Percentiles rank a stretch among this genome's conserved stretches.
These are phyloP conservation scores for Drosophila sturtevanti DNA, from an alignment of 1,140 invertebrate genomes.

Conservation along the genomic window DNA sequence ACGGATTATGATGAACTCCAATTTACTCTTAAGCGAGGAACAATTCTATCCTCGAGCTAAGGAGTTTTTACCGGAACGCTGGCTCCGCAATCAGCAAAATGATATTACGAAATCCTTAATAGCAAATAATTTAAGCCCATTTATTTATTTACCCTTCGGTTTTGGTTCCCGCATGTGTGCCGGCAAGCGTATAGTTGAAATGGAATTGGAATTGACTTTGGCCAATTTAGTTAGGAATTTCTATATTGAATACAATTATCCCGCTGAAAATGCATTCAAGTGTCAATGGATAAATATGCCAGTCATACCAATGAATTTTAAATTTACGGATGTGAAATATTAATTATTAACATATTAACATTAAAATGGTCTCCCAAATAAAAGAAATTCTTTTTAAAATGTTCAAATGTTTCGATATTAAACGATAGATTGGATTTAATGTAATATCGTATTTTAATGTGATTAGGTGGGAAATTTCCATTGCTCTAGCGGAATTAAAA, in stretches of 20 bases:
- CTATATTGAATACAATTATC: slow-evolving; percentile 83
- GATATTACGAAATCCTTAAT: slow-evolving; percentile 41
- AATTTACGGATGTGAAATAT: slow-evolving; percentile 62
- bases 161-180: slow-evolving; percentile 85
- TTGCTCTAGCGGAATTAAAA: not conserved
- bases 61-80: slow-evolving; percentile 85
- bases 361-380: no score
- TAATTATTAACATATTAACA: not conserved
- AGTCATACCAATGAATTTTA: slow-evolving; percentile 61
- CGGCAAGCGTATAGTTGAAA: slow-evolving; percentile 87
- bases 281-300: slow-evolving; percentile 46
- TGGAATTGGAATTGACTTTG: slow-evolving; percentile 87
- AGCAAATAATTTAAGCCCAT: slow-evolving; percentile 83
- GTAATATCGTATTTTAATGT: no score
- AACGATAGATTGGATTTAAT: no score
- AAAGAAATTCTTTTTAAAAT: no score
- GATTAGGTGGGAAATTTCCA: no score
- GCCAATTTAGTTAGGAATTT: slow-evolving; percentile 85
- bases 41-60: slow-evolving; percentile 83
- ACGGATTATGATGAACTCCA: slow-evolving; percentile 55
- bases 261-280: slow-evolving; percentile 53
- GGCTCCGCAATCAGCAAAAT: slow-evolving; percentile 78
- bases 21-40: slow-evolving; percentile 82
- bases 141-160: slow-evolving; percentile 85
- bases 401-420: no score